These are phyloP conservation scores for Paelopatides confundens DNA, from an alignment of 53 echinoderm and acorn worm genomes.

Conservation along the genomic window DNA sequence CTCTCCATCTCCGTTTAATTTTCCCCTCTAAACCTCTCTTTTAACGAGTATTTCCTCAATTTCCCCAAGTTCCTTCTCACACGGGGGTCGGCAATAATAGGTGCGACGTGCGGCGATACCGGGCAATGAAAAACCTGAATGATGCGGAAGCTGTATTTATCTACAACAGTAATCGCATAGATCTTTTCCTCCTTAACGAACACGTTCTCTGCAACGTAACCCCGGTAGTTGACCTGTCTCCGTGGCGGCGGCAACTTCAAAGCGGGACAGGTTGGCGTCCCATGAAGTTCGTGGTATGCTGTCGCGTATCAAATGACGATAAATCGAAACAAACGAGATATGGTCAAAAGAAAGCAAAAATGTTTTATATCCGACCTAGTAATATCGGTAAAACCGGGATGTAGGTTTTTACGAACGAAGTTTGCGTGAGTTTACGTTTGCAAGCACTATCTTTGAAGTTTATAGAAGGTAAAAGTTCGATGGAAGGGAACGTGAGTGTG, in stretches of 20 bases:
- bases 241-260: conserved; percentile 42
- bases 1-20: too few relatives aligned
- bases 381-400: conserved; percentile 13
- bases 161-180: background rate
- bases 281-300: conserved; percentile 45
- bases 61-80: conserved; percentile 27
- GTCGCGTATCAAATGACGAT: conserved; percentile 38
- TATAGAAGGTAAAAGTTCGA: background rate
- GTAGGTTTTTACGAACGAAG: background rate
- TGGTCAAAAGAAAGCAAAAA: conserved; percentile 15
- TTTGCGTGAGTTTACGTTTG: background rate
- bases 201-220: conserved; percentile 19
- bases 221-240: conserved; percentile 38
- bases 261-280: conserved; percentile 25
- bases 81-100: conserved; percentile 31
- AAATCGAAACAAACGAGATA: conserved; percentile 47
- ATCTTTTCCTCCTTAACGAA: background rate
- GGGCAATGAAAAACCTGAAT: conserved; percentile 2
- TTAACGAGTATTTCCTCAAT: conserved; percentile 37
- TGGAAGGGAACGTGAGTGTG: background rate
- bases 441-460: background rate
- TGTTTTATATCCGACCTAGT: background rate
- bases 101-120: conserved; percentile 16
- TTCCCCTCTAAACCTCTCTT: background rate
- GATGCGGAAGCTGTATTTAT: background rate